Conservation (phyloP, 2,797 vertebrate genomes). For the Hoplostethus atlanticus region DNA sequence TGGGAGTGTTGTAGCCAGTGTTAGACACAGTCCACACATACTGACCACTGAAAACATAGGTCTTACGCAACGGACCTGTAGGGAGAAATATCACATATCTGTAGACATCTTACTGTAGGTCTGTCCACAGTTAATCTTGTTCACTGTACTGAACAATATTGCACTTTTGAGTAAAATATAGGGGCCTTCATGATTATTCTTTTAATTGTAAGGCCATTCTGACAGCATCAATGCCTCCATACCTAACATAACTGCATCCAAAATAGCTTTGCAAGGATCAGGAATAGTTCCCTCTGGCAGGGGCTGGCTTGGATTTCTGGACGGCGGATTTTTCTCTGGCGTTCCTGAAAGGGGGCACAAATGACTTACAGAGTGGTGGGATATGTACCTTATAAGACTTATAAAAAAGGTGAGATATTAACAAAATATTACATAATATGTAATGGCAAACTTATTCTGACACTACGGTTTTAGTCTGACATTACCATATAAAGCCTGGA, state of each 20-base stretch:
- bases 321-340: conserved; percentile 43
- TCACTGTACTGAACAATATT: neutral
- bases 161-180: neutral
- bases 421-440: neutral
- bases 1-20: conserved; percentile 75
- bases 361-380: too few relatives aligned
- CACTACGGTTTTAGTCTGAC: neutral
- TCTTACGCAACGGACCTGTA: conserved; percentile 84
- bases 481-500: conserved; percentile 90
- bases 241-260: conserved; percentile 89
- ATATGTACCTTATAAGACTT: too few relatives aligned
- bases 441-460: neutral
- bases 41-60: conserved; percentile 86
- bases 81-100: conserved; percentile 2
- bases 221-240: conserved; percentile 27
- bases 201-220: neutral
- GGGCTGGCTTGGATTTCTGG: conserved; percentile 31
- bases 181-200: neutral
- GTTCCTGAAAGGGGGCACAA: conserved; percentile 66
- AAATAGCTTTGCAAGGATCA: conserved; percentile 82
- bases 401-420: too few relatives aligned
- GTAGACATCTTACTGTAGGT: neutral
- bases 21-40: conserved; percentile 88
- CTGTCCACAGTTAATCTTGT: too few relatives aligned
- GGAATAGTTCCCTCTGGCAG: conserved; percentile 44